Base-by-base conservation (phyloP, 2,888 invertebrate genomes). In the Nebria brevicollis region DNA sequence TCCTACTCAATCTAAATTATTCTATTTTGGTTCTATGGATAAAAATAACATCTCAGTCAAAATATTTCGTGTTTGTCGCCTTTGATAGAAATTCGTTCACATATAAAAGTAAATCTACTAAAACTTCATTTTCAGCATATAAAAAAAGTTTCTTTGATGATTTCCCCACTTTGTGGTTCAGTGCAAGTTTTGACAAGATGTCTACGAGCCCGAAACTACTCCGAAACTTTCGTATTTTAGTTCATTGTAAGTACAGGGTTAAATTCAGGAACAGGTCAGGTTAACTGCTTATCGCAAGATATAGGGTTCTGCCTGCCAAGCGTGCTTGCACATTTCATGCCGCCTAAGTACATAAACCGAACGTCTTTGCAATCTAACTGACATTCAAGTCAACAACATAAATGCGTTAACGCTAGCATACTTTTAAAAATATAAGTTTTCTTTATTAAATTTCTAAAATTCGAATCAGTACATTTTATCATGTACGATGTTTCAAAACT, bases 211-310 rank as follows among this genome's bases (percentile, higher is more conserved):
- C 11, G 70, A 77, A 72, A 72, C 64, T 70, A 77, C 77, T 72
- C 64, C 72, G 25, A 77, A 54, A 76, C 72, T 77, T 77, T 11
- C 54, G 77, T 25, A 77, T 77, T 77, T 77, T 77, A 42, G 70
- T 70, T 70, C 43, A 11, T 68, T 68, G 20, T 54, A 68, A 68
- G 68, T 68, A 25, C 15, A 25, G 68, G 26, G 68, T 20, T 70
- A 34, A 70, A 70, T 70, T 70, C 26, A 15, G 70, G 34, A 70
- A 11, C 34, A 34, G 70, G 70, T 25, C 70, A 34, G 70, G 70
- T 70, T 34, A 70, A 70, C 34, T 70, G 70, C 26, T 70, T 70
- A 70, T 70, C 70, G 25, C 34, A 25, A 34, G 70, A 70, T 70
- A 70, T 70, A 34, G 25, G 70, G 34, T 70, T 54, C 54, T 13